These are phyloP conservation scores for Drosophila insularis DNA, from an alignment of 1,140 invertebrate genomes.

Conservation along the genomic window DNA sequence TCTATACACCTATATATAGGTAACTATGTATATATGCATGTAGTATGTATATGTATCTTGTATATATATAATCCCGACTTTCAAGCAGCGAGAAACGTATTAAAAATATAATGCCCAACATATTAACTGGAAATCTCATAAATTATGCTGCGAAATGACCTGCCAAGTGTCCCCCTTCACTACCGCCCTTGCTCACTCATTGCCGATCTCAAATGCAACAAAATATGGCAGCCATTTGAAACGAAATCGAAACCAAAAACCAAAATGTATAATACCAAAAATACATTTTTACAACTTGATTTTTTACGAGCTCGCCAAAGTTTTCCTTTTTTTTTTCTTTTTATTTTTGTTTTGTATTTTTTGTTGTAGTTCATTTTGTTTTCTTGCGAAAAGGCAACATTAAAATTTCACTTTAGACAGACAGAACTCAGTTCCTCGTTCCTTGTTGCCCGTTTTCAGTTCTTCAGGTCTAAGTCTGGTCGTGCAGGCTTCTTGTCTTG, in stretches of 20 bases:
- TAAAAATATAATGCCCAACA: slow-evolving; percentile 67
- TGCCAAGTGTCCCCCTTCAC: slow-evolving; percentile 29
- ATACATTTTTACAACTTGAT: slow-evolving; percentile 74
- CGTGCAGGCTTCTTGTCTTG: slow-evolving; percentile 55
- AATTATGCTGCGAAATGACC: slow-evolving; percentile 70
- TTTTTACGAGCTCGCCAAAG: slow-evolving; percentile 72
- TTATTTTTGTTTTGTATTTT: background rate
- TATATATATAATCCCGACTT: slow-evolving; percentile 56
- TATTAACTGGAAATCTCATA: slow-evolving; percentile 78
- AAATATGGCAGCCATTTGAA: slow-evolving; percentile 67
- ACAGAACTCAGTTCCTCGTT: background rate
- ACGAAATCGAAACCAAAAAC: slow-evolving; percentile 74
- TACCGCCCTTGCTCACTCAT: background rate
- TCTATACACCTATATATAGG: slow-evolving; percentile 2
- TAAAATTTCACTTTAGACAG: slow-evolving; percentile 35
- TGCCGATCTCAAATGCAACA: slow-evolving; percentile 54
- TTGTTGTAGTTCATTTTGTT: slow-evolving; percentile 13
- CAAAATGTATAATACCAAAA: slow-evolving; percentile 55
- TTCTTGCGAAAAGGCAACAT: slow-evolving; percentile 45
- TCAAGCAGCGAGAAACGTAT: slow-evolving; percentile 32
- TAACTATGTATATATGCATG: background rate
- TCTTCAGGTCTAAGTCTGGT: background rate
- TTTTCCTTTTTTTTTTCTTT: slow-evolving; percentile 37
- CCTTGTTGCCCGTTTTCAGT: background rate
- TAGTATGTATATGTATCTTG: background rate